Percentiles rank a stretch among this genome's conserved stretches.
These are phyloP conservation scores for Martes martes DNA, from an alignment of 2,113 vertebrate genomes.

Conservation along the genomic window DNA sequence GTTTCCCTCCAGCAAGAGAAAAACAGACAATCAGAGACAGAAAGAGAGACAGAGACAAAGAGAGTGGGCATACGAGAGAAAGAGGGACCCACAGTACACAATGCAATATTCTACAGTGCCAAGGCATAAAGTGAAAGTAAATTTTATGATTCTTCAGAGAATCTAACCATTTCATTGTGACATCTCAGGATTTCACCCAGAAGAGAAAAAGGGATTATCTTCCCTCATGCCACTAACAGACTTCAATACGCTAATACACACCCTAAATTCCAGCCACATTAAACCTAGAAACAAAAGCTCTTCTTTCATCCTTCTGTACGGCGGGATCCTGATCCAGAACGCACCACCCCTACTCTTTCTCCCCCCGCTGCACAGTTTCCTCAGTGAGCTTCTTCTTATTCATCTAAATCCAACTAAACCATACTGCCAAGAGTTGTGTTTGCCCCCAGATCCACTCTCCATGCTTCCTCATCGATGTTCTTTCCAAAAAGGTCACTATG, in stretches of 20 bases:
- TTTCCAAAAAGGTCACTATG: background rate
- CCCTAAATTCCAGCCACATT: background rate
- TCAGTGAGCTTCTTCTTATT: background rate
- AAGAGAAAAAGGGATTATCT: background rate
- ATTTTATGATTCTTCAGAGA: background rate
- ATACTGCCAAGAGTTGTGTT: too few relatives aligned
- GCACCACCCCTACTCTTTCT: too few relatives aligned
- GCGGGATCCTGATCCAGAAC: background rate
- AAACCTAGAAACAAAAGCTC: background rate
- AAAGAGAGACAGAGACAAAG: background rate
- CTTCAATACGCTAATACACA: background rate
- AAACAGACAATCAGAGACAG: background rate
- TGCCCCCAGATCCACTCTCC: background rate
- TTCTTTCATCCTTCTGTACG: background rate
- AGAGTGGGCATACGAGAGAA: rapidly evolving
- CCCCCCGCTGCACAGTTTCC: background rate
- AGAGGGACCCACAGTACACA: background rate
- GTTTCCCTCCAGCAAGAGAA: background rate
- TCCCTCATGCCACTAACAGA: background rate
- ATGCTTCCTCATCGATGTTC: background rate
- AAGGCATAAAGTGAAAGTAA: background rate
- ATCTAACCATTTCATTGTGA: background rate
- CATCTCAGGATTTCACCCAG: background rate
- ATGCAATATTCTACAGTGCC: background rate
- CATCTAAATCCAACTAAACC: background rate